Conservation (phyloP, 2,888 invertebrate genomes). For the Sphaerophoria taeniata region DNA sequence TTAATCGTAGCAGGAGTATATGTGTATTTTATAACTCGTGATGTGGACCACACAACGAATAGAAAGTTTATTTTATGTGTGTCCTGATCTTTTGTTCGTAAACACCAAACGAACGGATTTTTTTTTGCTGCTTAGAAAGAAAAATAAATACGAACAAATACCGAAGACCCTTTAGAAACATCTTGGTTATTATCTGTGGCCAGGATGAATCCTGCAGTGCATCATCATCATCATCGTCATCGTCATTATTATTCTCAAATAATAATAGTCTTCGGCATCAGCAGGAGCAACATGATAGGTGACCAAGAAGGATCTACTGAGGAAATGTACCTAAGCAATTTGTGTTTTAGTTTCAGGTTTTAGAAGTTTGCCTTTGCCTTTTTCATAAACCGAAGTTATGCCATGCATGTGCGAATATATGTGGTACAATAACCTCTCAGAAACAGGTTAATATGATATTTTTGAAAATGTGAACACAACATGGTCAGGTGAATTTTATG, state of each 20-base stretch:
- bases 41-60: conserved; percentile 16
- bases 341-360: conserved; percentile 53
- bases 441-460: too few relatives aligned
- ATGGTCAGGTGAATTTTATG: too few relatives aligned
- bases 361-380: conserved; percentile 29
- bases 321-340: conserved; percentile 73
- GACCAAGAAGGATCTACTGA: conserved; percentile 62
- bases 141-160: conserved; percentile 19
- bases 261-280: conserved; percentile 3
- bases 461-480: too few relatives aligned
- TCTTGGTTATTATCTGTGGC: conserved; percentile 43
- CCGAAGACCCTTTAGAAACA: conserved; percentile 30
- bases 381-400: background rate
- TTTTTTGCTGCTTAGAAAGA: conserved; percentile 7
- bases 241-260: conserved; percentile 18
- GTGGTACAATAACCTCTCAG: background rate
- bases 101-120: conserved; percentile 51
- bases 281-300: conserved; percentile 34
- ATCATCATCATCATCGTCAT: conserved; percentile 44
- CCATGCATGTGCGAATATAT: background rate
- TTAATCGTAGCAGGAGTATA: conserved; percentile 11
- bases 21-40: background rate
- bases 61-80: conserved; percentile 32
- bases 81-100: conserved; percentile 57
- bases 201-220: conserved; percentile 44